A percentile compares a stretch with the other conserved stretches of the same genome.
These are phyloP conservation scores for Dione vanillae DNA, from an alignment of 2,888 invertebrate species.

Conservation along the genomic window DNA sequence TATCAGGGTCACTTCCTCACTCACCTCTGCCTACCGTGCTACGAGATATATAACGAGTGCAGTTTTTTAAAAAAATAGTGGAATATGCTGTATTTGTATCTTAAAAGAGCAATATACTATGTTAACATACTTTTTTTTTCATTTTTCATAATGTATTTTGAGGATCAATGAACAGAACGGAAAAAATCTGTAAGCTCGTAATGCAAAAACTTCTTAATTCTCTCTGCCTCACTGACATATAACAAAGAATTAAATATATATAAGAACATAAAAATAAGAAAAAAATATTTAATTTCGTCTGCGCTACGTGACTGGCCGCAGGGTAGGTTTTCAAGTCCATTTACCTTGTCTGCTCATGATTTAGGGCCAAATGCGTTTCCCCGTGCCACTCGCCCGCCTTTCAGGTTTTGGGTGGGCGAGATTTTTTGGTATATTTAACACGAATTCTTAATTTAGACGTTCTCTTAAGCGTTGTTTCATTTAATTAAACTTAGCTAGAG, in stretches of 20 bases:
- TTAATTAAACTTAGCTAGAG: not conserved
- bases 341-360: slow-evolving; percentile 81
- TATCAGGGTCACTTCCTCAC: too few species aligned
- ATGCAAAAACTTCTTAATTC: too few species aligned
- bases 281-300: slow-evolving; percentile 73
- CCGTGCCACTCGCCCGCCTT: slow-evolving; percentile 60
- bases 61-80: too few species aligned
- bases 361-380: slow-evolving; percentile 76
- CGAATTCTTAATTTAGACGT: slow-evolving; percentile 17
- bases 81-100: too few species aligned
- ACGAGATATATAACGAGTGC: too few species aligned
- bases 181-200: too few species aligned
- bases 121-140: too few species aligned
- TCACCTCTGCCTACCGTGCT: too few species aligned
- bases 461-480: not conserved
- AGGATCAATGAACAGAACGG: too few species aligned
- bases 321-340: slow-evolving; percentile 76
- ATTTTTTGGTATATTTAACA: slow-evolving; percentile 70
- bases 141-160: too few species aligned
- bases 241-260: not conserved
- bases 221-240: not conserved
- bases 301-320: slow-evolving; percentile 74
- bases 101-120: too few species aligned
- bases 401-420: slow-evolving; percentile 68
- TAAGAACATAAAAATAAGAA: slow-evolving; percentile 43